Evolutionary conservation across 2,113 vertebrate species (phyloP), one percentile per base, ranked within the genome.

Genomic region (Stigmatopora argus): DNA sequence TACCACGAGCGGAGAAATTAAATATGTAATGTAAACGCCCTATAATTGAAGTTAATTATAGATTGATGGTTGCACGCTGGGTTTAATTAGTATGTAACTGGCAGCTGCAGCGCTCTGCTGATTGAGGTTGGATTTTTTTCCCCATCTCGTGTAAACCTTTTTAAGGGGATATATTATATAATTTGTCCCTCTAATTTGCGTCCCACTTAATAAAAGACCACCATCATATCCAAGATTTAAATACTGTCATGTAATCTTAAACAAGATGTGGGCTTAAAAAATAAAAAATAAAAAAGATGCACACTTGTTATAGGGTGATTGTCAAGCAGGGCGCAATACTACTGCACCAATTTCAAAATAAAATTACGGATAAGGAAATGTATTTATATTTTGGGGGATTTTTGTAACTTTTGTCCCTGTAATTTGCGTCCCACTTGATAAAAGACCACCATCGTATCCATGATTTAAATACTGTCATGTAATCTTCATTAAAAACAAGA

Each of bases 1-100:
- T 64, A 62, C 55, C 18, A 17, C 59, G 61, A 65, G 49, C 62
- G 15, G 70, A 2, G 35, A 56, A 62, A 70, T 73, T 59, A 70
- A 72, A 80, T 70, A 74, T 73, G 69, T 35, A 69, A 73, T 49
- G 55, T 55, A 72, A 68, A 69, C 34, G 21, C 19, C 19, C 19
- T 48, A 71, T 75, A 77, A 76, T 57, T 74, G 17, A 15, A 45
- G 51, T 58, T 74, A 67, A 80, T 83, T 70, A 81, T 35, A 18
- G 46, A 53, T 61, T 67, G 53, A 80, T 64, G 49, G 61, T 75
- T 72, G 61, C 18, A 19, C 5, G 64, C 58, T 77, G 71, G 57
- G 41, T 64, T 72, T 72, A 23, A 62, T 74, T 63, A 68, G 31
- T 53, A 48, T 55, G 69, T 44, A 12, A 34, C 51, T 70, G 52